Percentiles rank a stretch among this genome's conserved stretches.
These are phyloP conservation scores for Lasioglossum pauxillum DNA, from an alignment of 2,888 invertebrate species.

Conservation along the genomic window DNA sequence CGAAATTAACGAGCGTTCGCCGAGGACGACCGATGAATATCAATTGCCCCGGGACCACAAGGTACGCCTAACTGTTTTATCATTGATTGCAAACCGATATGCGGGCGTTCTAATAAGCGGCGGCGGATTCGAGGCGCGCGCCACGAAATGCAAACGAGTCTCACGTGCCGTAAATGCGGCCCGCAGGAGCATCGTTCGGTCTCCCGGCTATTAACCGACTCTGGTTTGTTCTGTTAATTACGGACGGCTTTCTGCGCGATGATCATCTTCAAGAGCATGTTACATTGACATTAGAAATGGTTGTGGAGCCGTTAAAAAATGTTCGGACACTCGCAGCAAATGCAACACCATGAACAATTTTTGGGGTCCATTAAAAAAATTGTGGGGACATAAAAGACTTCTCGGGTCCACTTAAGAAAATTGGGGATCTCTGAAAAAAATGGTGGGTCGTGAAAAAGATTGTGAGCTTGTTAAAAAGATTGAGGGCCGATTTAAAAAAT, in stretches of 20 bases:
- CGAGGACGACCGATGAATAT: conserved; percentile 17
- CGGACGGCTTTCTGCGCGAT: background rate
- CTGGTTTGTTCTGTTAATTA: background rate
- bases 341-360: background rate
- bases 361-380: background rate
- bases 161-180: conserved; percentile 25
- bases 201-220: conserved; percentile 11
- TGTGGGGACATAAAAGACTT: background rate
- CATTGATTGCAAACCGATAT: conserved; percentile 39
- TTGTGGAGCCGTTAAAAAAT: background rate
- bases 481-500: background rate
- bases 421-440: background rate
- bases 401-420: background rate
- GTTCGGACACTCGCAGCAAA: background rate
- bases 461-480: background rate
- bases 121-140: conserved; percentile 21
- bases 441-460: background rate
- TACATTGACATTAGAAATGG: background rate
- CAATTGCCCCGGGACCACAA: background rate
- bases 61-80: conserved; percentile 43
- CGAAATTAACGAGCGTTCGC: conserved; percentile 14
- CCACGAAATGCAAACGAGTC: conserved; percentile 42
- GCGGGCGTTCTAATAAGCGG: conserved; percentile 33
- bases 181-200: background rate
- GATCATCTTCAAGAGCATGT: background rate